Conservation (phyloP, 1,140 invertebrate species). For the Paraescarpia echinospica region DNA sequence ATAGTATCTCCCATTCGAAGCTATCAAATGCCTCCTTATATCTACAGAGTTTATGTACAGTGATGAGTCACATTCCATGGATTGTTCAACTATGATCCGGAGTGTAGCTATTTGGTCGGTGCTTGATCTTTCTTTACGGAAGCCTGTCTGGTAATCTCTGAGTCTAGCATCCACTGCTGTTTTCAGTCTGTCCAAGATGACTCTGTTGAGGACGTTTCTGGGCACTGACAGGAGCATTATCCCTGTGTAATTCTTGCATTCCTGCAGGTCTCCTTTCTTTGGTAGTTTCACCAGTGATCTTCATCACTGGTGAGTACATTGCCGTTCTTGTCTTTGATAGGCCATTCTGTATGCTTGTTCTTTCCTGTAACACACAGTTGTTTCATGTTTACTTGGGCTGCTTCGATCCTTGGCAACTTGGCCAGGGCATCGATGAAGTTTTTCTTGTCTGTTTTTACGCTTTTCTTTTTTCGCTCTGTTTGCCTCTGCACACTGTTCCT, state of each 20-base stretch:
- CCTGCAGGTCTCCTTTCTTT: constrained; percentile 19
- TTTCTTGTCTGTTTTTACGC: constrained; percentile 17
- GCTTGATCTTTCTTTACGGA: constrained; percentile 20
- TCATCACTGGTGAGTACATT: constrained; percentile 6
- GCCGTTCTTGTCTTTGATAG: constrained; percentile 17
- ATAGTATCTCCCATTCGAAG: not conserved
- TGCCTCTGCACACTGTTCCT: not conserved
- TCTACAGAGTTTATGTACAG: constrained; percentile 18
- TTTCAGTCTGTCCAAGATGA: constrained; percentile 21
- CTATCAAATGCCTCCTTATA: constrained; percentile 10
- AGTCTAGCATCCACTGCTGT: constrained; percentile 12
- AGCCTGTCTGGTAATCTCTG: constrained; percentile 16
- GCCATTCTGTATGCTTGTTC: constrained; percentile 12
- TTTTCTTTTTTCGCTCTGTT: constrained; percentile 15
- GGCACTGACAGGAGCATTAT: constrained; percentile 20
- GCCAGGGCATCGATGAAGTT: not conserved
- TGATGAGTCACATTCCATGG: constrained; percentile 1
- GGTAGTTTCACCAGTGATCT: constrained; percentile 8
- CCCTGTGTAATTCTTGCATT: constrained; percentile 16
- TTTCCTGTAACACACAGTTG: not conserved
- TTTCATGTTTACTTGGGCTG: constrained; percentile 6
- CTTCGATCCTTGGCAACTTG: not conserved
- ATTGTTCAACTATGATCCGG: not conserved
- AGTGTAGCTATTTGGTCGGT: constrained; percentile 17
- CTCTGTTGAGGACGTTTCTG: constrained; percentile 18